Evolutionary conservation across 2,113 vertebrate species (phyloP).

Genomic region (Acrocephalus kingi): DNA sequence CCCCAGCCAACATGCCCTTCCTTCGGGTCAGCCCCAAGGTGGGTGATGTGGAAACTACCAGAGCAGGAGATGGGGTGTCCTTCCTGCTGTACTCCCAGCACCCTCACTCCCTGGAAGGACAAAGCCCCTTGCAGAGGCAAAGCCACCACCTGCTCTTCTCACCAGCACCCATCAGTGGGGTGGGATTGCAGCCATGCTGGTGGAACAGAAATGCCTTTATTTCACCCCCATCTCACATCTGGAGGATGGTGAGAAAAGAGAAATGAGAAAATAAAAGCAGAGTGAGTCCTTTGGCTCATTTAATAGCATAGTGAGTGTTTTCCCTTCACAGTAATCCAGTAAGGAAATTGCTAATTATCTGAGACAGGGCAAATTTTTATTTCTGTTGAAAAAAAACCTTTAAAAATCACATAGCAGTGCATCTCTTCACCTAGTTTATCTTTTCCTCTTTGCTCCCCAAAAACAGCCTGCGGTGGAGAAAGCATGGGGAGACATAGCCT

Average conservation of each 20-base stretch:
- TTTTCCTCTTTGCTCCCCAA: background rate
- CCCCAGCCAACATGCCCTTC: background rate
- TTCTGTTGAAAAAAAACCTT: background rate
- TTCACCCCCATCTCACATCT: background rate
- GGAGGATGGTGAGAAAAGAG: background rate
- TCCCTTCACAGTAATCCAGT: background rate
- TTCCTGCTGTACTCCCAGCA: background rate
- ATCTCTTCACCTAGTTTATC: background rate
- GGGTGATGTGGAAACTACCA: background rate
- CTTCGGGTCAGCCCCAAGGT: background rate
- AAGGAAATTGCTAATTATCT: conserved; percentile 36
- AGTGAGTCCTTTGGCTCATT: background rate
- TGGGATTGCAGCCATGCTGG: background rate
- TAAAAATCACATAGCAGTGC: background rate
- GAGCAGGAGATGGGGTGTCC: background rate
- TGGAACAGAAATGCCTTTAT: background rate
- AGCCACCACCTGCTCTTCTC: background rate
- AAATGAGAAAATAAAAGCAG: background rate
- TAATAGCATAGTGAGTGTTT: background rate
- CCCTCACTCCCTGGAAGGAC: background rate
- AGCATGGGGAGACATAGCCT: background rate
- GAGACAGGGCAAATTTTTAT: background rate
- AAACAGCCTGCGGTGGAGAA: background rate
- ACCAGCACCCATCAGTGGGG: background rate
- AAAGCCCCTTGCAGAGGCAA: background rate